A percentile compares a stretch with the other conserved stretches of the same genome.
These are phyloP conservation scores for Chesias legatella DNA, from an alignment of 2,888 invertebrate genomes.

Conservation along the genomic window DNA sequence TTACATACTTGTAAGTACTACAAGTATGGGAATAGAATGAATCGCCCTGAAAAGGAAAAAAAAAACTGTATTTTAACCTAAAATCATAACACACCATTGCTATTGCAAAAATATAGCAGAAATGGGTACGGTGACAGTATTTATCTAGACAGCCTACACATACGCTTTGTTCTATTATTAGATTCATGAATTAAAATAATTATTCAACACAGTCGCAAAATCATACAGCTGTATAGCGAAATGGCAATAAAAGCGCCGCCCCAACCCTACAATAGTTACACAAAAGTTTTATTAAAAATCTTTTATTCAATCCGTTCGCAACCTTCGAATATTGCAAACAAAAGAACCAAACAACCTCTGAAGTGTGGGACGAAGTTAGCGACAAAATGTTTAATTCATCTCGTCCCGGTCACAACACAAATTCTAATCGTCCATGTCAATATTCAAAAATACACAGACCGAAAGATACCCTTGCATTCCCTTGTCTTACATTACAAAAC, in stretches of 20 bases:
- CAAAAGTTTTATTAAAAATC: conserved; percentile 20
- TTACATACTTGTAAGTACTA: too few species aligned
- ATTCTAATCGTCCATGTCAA: conserved; percentile 44
- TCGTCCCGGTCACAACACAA: conserved; percentile 28
- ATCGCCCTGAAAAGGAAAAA: too few species aligned
- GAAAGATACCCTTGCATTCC: conserved; percentile 43
- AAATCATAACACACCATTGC: too few species aligned
- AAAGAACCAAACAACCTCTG: conserved; percentile 12
- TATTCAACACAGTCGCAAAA: neutral
- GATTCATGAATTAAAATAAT: too few species aligned
- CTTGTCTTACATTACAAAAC: conserved; percentile 54
- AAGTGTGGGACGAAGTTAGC: conserved; percentile 22
- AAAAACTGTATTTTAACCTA: too few species aligned
- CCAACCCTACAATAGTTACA: conserved; percentile 4
- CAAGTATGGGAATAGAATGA: too few species aligned
- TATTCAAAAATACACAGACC: conserved; percentile 44
- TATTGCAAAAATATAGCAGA: too few species aligned
- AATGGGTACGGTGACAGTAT: too few species aligned
- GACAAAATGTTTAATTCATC: conserved; percentile 28
- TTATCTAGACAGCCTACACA: too few species aligned
- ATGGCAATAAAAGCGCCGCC: conserved; percentile 1
- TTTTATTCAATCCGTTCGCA: conserved; percentile 17
- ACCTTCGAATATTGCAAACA: conserved; percentile 11
- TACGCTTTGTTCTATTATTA: too few species aligned
- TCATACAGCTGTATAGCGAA: neutral